These are phyloP conservation scores for Desoria tigrina DNA, from an alignment of 2,888 invertebrate species.

Conservation along the genomic window DNA sequence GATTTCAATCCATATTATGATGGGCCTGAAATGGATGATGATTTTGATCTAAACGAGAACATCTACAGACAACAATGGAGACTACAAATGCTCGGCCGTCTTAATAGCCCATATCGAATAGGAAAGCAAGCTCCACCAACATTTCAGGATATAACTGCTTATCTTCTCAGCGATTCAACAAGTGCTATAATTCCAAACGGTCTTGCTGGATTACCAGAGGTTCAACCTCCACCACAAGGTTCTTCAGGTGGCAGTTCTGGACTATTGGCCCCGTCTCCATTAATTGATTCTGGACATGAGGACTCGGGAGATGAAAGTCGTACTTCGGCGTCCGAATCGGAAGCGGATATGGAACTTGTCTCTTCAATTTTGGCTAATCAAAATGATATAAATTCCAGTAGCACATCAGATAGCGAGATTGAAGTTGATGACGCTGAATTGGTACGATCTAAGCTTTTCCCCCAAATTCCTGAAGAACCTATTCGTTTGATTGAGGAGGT, in stretches of 20 bases:
- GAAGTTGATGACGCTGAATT: not conserved
- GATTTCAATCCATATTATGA: slow-evolving; percentile 14
- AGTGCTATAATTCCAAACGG: slow-evolving; percentile 15
- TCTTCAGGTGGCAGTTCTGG: slow-evolving; percentile 20
- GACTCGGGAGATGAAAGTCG: slow-evolving; percentile 18
- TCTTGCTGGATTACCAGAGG: slow-evolving; percentile 10
- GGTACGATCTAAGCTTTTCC: not conserved
- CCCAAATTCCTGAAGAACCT: not conserved
- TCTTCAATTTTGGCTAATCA: not conserved
- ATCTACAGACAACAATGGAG: slow-evolving; percentile 41
- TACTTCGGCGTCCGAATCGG: slow-evolving; percentile 4
- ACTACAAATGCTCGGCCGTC: slow-evolving; percentile 32
- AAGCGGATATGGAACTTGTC: not conserved
- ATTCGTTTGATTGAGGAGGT: not conserved
- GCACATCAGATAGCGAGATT: not conserved
- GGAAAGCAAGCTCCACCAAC: slow-evolving; percentile 38
- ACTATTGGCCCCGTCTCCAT: not conserved
- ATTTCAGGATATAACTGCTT: slow-evolving; percentile 52
- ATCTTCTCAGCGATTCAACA: slow-evolving; percentile 48
- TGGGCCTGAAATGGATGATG: slow-evolving; percentile 21
- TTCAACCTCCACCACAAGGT: slow-evolving; percentile 24
- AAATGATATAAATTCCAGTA: not conserved
- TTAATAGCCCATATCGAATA: slow-evolving; percentile 29
- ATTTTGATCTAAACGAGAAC: slow-evolving; percentile 30
- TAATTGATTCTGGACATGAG: slow-evolving; percentile 15